Evolutionary conservation across 2,113 vertebrate species (phyloP).

Genomic region (Hydrochoerus hydrochaeris): DNA sequence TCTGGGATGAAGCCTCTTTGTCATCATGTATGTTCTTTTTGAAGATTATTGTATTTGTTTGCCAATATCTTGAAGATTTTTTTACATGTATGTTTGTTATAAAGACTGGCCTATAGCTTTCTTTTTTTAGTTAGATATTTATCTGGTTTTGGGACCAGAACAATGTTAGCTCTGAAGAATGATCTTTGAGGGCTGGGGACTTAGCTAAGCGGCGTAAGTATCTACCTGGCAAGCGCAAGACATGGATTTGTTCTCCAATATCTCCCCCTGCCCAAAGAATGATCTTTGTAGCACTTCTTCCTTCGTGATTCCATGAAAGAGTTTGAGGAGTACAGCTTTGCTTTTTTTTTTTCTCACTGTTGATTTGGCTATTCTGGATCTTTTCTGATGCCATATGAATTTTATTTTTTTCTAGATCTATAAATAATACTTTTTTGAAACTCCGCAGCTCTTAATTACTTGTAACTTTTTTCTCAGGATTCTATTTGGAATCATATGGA

Average conservation of each 20-base stretch:
- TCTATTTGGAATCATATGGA: neutral
- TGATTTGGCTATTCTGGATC: neutral
- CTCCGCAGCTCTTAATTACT: neutral
- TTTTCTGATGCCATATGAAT: neutral
- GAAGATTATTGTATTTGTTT: neutral
- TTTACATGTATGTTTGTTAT: neutral
- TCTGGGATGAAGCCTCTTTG: neutral
- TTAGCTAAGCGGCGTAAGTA: too few species aligned
- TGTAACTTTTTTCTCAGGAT: neutral
- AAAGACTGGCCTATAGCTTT: neutral
- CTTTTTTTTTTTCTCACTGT: neutral
- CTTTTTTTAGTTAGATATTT: neutral
- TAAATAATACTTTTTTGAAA: neutral
- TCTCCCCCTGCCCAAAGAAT: too few species aligned
- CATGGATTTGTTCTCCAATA: too few species aligned
- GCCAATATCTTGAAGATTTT: neutral
- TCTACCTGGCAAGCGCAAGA: too few species aligned
- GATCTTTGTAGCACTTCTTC: neutral
- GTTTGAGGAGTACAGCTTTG: neutral
- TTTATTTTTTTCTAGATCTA: neutral
- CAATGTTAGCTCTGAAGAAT: neutral
- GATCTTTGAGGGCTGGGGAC: neutral
- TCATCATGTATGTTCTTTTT: neutral
- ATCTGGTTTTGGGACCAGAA: neutral
- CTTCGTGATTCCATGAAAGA: neutral